phyloP scores from a whole-genome alignment of 2,888 invertebrate species.

The Caenorhabditis becei region DNA sequence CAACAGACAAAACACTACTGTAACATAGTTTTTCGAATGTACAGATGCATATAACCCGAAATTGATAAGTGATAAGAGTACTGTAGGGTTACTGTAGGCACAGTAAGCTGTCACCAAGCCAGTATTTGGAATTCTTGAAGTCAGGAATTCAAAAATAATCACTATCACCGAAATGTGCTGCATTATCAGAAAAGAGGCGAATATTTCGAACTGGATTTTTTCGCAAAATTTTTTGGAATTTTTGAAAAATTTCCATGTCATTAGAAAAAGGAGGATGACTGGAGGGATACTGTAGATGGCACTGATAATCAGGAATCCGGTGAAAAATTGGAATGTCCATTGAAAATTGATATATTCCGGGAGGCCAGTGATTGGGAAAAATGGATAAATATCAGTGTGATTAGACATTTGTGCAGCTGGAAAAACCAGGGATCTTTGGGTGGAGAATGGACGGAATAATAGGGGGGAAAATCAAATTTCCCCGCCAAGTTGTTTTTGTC shows the following conservation, averaged over 20 bases:
- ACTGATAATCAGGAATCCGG: not conserved
- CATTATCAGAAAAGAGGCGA: not conserved
- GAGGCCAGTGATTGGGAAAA: not conserved
- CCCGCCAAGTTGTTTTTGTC: too few species aligned
- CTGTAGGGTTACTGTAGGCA: not conserved
- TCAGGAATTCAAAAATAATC: not conserved
- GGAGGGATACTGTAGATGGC: not conserved
- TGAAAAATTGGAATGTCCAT: not conserved
- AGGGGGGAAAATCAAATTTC: too few species aligned
- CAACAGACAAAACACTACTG: not conserved
- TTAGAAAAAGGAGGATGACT: not conserved
- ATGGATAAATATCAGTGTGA: too few species aligned
- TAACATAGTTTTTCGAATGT: not conserved
- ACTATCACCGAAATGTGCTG: not conserved
- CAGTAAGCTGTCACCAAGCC: not conserved
- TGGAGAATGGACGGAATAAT: too few species aligned
- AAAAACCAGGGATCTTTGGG: too few species aligned
- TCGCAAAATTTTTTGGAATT: not conserved
- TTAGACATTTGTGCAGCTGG: too few species aligned
- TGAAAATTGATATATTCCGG: not conserved
- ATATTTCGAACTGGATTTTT: not conserved
- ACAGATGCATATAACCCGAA: not conserved
- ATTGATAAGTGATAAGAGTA: not conserved
- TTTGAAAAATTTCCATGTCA: not conserved
- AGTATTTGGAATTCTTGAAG: not conserved